These are phyloP conservation scores for Brachionus koreanus DNA, from an alignment of 1,140 invertebrate species.

Conservation along the genomic window DNA sequence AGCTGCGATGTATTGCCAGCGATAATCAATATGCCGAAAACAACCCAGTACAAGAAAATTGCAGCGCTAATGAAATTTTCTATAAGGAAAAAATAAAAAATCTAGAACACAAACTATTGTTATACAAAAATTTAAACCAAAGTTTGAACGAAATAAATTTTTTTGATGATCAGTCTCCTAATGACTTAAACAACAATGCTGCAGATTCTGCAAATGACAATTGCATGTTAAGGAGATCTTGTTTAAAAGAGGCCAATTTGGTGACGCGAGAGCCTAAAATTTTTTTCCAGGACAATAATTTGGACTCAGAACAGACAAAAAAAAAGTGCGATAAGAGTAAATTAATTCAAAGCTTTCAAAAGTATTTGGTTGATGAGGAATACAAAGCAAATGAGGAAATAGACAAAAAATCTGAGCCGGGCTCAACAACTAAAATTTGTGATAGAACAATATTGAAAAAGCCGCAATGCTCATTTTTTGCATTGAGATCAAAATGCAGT, in stretches of 20 bases:
- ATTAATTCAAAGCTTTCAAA: neutral
- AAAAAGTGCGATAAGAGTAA: neutral
- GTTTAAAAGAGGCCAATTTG: neutral
- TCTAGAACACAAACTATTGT: neutral
- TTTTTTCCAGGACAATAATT: neutral
- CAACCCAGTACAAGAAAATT: neutral
- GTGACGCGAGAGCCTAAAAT: neutral
- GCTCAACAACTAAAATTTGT: neutral
- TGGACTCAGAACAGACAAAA: neutral
- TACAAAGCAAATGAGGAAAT: neutral
- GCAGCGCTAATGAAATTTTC: neutral
- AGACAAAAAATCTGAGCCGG: neutral
- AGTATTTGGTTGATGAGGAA: neutral
- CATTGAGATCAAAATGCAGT: neutral
- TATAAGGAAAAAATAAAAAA: slow-evolving; percentile 1
- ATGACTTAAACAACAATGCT: neutral
- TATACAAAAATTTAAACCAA: slow-evolving; percentile 19
- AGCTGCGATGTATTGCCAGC: neutral
- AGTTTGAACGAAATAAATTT: neutral
- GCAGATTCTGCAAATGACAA: neutral
- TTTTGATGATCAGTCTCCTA: neutral
- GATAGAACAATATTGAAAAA: neutral
- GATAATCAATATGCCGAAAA: neutral
- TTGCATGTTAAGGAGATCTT: neutral
- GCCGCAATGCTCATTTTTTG: neutral